phyloP scores from a whole-genome alignment of 2,888 invertebrate genomes.

The Hartigia nigra region DNA sequence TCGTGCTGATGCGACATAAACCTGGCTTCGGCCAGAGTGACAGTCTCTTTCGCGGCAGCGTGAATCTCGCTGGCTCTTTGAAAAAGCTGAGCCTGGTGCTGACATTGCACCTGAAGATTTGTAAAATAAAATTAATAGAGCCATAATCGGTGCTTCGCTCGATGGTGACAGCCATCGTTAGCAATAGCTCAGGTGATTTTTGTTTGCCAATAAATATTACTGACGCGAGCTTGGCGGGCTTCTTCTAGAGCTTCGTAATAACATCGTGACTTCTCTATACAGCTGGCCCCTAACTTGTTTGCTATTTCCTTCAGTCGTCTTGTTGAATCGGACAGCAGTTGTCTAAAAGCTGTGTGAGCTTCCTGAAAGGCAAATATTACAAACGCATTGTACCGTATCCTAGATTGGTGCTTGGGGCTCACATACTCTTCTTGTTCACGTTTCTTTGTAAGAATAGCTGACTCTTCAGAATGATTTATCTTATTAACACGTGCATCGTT shows the following conservation, averaged over 20 bases:
- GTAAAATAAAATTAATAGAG: background rate
- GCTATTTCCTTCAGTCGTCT: constrained; percentile 82
- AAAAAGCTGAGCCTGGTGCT: constrained; percentile 90
- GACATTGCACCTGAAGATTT: constrained; percentile 76
- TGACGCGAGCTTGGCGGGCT: constrained; percentile 78
- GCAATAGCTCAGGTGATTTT: background rate
- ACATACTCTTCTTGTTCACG: background rate
- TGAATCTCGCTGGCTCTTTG: constrained; percentile 92
- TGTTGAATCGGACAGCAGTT: constrained; percentile 86
- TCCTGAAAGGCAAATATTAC: constrained; percentile 72
- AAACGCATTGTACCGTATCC: background rate
- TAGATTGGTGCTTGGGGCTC: background rate
- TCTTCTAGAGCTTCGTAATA: constrained; percentile 88
- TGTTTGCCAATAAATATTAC: constrained; percentile 6
- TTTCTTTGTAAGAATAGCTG: background rate
- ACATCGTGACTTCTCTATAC: constrained; percentile 89
- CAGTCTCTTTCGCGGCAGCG: constrained; percentile 93
- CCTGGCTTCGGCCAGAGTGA: constrained; percentile 88
- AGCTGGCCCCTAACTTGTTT: constrained; percentile 80
- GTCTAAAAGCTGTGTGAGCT: constrained; percentile 90
- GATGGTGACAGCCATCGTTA: background rate
- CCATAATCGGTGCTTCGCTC: background rate
- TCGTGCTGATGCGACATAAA: constrained; percentile 79
- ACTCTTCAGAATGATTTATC: constrained; percentile 9
- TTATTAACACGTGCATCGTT: constrained; percentile 13